phyloP scores from a whole-genome alignment of 2,797 vertebrate species.

The Phoebastria nigripes region DNA sequence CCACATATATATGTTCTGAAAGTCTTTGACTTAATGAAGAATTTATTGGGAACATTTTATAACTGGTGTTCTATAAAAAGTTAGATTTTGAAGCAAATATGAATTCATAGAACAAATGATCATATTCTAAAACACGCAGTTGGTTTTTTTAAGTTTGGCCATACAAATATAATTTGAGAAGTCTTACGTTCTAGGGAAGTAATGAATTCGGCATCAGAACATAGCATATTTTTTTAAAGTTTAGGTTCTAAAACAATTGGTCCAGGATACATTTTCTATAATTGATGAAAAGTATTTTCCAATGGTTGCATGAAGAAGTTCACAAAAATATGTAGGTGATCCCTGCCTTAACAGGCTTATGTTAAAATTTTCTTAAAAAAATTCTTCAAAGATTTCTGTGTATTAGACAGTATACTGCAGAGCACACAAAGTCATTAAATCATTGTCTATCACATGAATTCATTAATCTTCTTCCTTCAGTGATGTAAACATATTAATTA shows the following conservation, averaged over 20 bases:
- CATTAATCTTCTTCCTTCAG: conserved; percentile 26
- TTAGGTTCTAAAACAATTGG: background rate
- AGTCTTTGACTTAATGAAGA: background rate
- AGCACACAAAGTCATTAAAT: background rate
- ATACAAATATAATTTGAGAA: background rate
- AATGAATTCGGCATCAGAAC: background rate
- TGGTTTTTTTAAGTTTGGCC: background rate
- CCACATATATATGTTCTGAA: background rate
- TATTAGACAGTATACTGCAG: background rate
- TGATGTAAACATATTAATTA: conserved; percentile 70
- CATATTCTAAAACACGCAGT: background rate
- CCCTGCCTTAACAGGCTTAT: background rate
- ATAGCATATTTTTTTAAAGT: rapidly evolving
- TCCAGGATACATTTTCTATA: background rate
- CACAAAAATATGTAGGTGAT: background rate
- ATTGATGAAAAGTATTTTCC: background rate
- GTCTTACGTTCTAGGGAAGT: background rate
- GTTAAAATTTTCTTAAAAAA: background rate
- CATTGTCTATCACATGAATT: conserved; percentile 27
- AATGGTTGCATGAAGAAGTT: background rate
- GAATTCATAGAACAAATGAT: too few species aligned
- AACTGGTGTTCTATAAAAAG: background rate
- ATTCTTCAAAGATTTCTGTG: background rate
- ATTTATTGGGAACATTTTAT: background rate
- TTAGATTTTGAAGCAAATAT: background rate